These are phyloP conservation scores for Heteronetta atricapilla DNA, from an alignment of 2,113 vertebrate species.

Conservation along the genomic window DNA sequence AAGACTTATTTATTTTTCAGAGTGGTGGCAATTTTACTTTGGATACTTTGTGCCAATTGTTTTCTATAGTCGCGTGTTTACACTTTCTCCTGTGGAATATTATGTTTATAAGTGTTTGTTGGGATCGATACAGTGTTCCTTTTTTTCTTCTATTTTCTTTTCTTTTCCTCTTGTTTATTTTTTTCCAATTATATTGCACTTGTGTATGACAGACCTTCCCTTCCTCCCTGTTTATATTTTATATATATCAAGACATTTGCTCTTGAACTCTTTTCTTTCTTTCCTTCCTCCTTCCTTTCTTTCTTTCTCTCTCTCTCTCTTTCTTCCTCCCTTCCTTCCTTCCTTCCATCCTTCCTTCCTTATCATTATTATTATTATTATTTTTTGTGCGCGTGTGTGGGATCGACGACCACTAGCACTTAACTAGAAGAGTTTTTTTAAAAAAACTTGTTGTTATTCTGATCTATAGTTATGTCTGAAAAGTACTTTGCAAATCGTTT, in stretches of 20 bases:
- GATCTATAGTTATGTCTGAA: constrained; percentile 77
- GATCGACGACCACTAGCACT: constrained; percentile 88
- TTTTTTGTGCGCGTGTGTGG: constrained; percentile 33
- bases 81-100: constrained; percentile 81
- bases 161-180: constrained; percentile 36
- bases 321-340: constrained; percentile 43
- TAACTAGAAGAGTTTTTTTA: constrained; percentile 79
- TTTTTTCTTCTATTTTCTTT: neutral
- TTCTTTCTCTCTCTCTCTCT: constrained; percentile 1
- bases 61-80: constrained; percentile 85
- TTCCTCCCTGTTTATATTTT: constrained; percentile 76
- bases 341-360: constrained; percentile 44
- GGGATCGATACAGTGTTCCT: constrained; percentile 79
- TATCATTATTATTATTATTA: neutral
- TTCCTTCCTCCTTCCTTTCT: neutral
- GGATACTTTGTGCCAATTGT: constrained; percentile 83
- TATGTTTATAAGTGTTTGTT: constrained; percentile 87
- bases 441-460: constrained; percentile 74
- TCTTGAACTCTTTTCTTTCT: constrained; percentile 63
- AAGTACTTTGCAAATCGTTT: constrained; percentile 79
- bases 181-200: constrained; percentile 84
- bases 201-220: constrained; percentile 72
- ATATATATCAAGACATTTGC: constrained; percentile 78
- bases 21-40: constrained; percentile 82
- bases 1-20: constrained; percentile 90